Base-by-base conservation (phyloP, 2,113 vertebrate genomes). In the Indicator maculatus region DNA sequence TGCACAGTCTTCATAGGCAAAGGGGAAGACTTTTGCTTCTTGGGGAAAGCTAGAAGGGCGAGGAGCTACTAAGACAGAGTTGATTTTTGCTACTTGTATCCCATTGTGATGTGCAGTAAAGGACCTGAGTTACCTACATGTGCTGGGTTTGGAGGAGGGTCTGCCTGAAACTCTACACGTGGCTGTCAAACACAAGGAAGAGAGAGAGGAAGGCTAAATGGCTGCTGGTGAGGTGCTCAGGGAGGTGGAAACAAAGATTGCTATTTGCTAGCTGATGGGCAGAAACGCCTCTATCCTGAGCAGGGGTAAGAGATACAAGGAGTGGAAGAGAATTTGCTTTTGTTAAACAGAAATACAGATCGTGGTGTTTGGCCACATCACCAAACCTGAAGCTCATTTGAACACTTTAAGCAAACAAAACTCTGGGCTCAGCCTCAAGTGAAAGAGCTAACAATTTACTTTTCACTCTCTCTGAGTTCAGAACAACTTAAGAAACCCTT, bases 361-460 rank as follows among this genome's bases (percentile, higher is more conserved):
- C 53, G n/a, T 71, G 45, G 11, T 85, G 45, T 77, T 74, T 91
- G 85, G 56, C 79, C 24, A 38, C 65, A 88, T 58, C 30, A 50
- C 58, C 90, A 91, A 93, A 86, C 30, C 52, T 90, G 88, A 89
- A 78, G 61, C 8, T 93, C 58, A 61, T 90, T 61, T 78, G 76
- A 86, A 69, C 44, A 45, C 30, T 77, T 89, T 31, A 78, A 71
- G 85, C 82, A 95, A 93, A 60, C 38, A 91, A 86, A 95, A 61
- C 76, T 58, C 79, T 86, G 36, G 85, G 41, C 65, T 89, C 59
- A 83, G 47, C 38, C 76, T 93, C 85, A 70, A 87, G 72, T 20
- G 53, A 89, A 83, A 89, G 78, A 93, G 18, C 12, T 93, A 95
- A 85, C 69, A 78, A 86, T 94, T 83, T 96, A 91, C 31, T 86